phyloP scores from a whole-genome alignment of 2,113 vertebrate genomes.

The Neotoma lepida region DNA sequence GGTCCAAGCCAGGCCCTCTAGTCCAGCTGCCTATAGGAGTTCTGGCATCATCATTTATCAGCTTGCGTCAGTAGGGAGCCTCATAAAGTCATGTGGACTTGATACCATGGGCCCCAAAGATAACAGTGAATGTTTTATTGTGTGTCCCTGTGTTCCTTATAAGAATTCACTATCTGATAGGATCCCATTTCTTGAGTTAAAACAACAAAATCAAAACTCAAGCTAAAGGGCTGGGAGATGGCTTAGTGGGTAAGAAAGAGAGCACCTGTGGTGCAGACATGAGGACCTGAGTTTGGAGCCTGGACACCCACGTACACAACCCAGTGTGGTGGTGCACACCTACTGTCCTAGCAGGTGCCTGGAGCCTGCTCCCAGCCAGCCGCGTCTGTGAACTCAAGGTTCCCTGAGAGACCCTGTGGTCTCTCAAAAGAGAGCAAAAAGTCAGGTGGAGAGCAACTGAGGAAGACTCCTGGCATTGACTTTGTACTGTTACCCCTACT shows the following conservation, averaged over 20 bases:
- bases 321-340: no score
- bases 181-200: neutral
- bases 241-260: no score
- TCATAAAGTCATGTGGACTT: neutral
- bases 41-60: rapidly evolving
- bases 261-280: neutral
- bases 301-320: neutral
- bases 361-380: no score
- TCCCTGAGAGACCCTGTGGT: neutral
- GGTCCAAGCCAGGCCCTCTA: rapidly evolving
- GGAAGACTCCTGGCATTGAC: no score
- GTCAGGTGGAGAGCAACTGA: neutral
- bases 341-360: neutral
- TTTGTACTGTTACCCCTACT: neutral
- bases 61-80: neutral
- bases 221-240: neutral
- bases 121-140: neutral
- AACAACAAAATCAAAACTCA: conserved; percentile 12
- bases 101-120: rapidly evolving
- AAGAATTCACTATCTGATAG: neutral
- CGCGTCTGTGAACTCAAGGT: neutral
- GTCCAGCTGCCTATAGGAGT: neutral
- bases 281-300: no score
- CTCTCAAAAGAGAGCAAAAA: no score
- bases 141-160: neutral